Evolutionary conservation across 2,888 invertebrate genomes (phyloP), one percentile per base, ranked within the genome.

Genomic region (Leptopilina drosophilae): DNA sequence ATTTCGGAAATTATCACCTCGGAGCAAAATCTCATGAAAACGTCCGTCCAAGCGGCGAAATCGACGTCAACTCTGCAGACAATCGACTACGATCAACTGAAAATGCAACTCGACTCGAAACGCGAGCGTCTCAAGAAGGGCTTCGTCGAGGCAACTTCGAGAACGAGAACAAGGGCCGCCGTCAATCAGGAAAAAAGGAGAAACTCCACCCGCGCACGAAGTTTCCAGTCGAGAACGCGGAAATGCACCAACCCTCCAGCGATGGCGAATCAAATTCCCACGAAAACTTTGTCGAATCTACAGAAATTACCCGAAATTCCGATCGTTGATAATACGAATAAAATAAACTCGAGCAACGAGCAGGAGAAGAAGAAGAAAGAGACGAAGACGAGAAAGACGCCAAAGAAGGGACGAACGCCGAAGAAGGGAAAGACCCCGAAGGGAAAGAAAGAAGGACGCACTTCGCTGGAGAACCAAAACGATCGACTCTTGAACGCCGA

Each of bases 1-100:
- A 89, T 91, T 56, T 87, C 90, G 0, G 89, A 89, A 0, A 81
- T 90, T 9, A 88, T 88, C 1, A 80, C 81, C 12, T 82, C 86
- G 7, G 82, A 84, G 3, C 76, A 80, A n/a, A 79, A 81, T 12
- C 49, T 49, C 2, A 53, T 26, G 49, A 8, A 26, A 64, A 64
- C 42, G 1, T 1, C 7, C 1, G 26, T 8, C 14, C 59, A 56
- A 26, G 80, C 82, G 11, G 81, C 84, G 5, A 76, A 15, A 14
- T 40, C 64, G 5, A n/a, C 46, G 3, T 78, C n/a, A 3, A 56
- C n/a, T 56, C n/a, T 73, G 4, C 69, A 73, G 26, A n/a, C 26
- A 33, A 8, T 33, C 33, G 69, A 26, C 8, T 20, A 69, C 12
- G 69, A 69, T 53, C 11, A 9, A 14, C 20, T 69, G 20, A 79